A percentile compares a stretch with the other conserved stretches of the same genome.
Conservation (phyloP, 64 coral and sea anemone genomes). For the Cladopsammia gracilis region DNA sequence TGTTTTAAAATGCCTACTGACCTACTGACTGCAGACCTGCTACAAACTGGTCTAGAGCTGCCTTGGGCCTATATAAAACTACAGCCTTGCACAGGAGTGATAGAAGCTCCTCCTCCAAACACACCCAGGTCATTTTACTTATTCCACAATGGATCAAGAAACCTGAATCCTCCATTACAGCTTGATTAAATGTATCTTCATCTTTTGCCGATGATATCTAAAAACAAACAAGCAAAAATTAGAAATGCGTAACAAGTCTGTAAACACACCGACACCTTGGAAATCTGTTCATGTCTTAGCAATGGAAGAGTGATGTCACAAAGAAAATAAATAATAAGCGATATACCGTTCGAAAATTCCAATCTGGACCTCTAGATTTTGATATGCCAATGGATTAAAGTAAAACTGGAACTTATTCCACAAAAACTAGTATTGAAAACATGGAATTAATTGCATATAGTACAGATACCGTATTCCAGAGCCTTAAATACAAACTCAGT, state of each 20-base stretch:
- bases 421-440: no score
- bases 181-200: background rate
- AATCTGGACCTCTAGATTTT: no score
- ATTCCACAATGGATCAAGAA: conserved; percentile 16
- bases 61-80: conserved; percentile 9
- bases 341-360: no score
- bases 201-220: background rate
- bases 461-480: no score
- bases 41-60: conserved; percentile 55
- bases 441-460: background rate
- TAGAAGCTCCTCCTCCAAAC: background rate
- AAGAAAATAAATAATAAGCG: no score
- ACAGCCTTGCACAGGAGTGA: conserved; percentile 12
- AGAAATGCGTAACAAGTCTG: no score
- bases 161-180: background rate
- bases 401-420: background rate
- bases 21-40: conserved; percentile 29
- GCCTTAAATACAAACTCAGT: no score
- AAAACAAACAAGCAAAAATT: no score
- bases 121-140: conserved; percentile 4
- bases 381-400: background rate
- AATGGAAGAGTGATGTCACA: no score
- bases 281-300: no score
- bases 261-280: background rate
- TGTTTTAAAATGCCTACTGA: conserved; percentile 1